phyloP scores from a whole-genome alignment of 2,113 vertebrate genomes.

The Tetraodon nigroviridis region DNA sequence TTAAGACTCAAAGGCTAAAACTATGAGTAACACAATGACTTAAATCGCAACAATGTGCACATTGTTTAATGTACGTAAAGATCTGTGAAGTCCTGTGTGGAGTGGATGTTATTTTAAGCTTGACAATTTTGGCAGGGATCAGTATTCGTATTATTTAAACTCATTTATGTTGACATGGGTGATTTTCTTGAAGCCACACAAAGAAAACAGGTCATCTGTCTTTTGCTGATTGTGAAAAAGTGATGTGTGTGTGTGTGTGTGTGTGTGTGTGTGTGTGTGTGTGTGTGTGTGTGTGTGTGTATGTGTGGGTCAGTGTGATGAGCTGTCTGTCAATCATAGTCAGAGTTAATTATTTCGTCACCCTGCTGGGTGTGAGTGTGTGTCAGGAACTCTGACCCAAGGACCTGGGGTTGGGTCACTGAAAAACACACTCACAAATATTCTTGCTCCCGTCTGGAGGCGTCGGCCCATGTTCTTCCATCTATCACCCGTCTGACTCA shows the following conservation, averaged over 20 bases:
- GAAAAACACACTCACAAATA: conserved; percentile 29
- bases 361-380: conserved; percentile 70
- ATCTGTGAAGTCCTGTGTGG: neutral
- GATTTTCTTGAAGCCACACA: conserved; percentile 17
- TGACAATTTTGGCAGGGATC: neutral
- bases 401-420: conserved; percentile 44
- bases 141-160: neutral
- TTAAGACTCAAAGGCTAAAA: conserved; percentile 12
- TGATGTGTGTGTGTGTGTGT: conserved; percentile 17
- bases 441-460: conserved; percentile 22
- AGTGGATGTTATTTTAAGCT: neutral
- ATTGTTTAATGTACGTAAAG: conserved; percentile 10
- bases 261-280: conserved; percentile 5
- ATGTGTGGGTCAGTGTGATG: conserved; percentile 53
- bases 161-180: neutral
- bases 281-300: conserved; percentile 9
- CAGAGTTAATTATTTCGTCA: conserved; percentile 74
- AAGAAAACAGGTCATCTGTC: conserved; percentile 23
- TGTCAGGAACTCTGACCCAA: conserved; percentile 76
- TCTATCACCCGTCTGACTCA: conserved; percentile 65
- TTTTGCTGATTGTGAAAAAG: conserved; percentile 54
- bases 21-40: conserved; percentile 12
- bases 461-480: conserved; percentile 28
- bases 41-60: conserved; percentile 7
- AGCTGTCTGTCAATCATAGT: conserved; percentile 76